Evolutionary conservation across 2,888 invertebrate genomes (phyloP), one percentile per base, ranked within the genome.

Genomic region (Bellardia pandia): DNA sequence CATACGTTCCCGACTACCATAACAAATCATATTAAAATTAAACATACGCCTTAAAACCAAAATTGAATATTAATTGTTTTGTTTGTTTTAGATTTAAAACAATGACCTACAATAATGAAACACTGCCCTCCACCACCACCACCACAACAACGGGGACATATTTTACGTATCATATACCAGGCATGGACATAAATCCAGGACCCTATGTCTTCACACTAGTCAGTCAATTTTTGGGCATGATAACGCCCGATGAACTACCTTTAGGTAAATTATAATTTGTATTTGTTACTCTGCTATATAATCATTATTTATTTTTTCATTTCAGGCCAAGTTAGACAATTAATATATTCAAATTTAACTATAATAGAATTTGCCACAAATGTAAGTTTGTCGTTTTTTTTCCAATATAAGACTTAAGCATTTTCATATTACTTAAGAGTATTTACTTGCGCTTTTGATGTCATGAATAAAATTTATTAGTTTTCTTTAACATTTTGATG

Each of bases 241-340:
- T 94, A 90, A 93, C 94, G 89, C 94, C 94, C 89, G 91, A 93
- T 89, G 94, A 94, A 91, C 90, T 94, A 90, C 93, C 94, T 88
- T 90, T 93, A 86, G 93, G 94, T 93, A 90, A 92, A 92, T 91
- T 9, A 7, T 45, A 45, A 6, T 11, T 11, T 2, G 3, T 45
- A 42, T 11, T 11, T 45, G 9, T 3, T 11, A 0, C 2, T 45
- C 3, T 45, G 3, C 45, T 9, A 45, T 11, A 45, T 11, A 45
- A 45, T 45, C 11, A n/a, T 13, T 30, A 3, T 3, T 45, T 37
- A 30, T 56, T 13, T 72, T 37, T 2, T 33, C 7, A 48, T 58
- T 62, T 5, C 89, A 92, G 94, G 93, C 85, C 91, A 93, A 86
- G 90, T 93, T 86, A 92, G 93, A 82, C 92, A 94, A 90, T 92